Conservation (phyloP, 2,113 vertebrate species). For the Clupea harengus region DNA sequence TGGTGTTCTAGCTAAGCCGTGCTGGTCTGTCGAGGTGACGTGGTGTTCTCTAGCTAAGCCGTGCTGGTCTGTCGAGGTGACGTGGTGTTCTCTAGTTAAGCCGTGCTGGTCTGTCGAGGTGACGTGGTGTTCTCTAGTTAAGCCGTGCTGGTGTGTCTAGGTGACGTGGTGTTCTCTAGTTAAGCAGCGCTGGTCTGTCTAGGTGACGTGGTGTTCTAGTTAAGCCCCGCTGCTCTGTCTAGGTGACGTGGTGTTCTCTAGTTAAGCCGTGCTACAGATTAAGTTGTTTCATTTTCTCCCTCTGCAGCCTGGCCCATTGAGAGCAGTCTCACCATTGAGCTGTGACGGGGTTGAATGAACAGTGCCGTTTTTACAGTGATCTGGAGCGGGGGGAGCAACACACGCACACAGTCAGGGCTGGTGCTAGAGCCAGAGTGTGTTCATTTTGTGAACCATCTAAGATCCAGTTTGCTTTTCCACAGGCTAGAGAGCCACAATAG, state of each 20-base stretch:
- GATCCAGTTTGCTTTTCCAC: no score
- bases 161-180: not conserved
- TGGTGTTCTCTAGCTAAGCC: no score
- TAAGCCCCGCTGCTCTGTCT: not conserved
- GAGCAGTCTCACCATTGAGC: not conserved
- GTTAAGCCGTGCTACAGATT: not conserved
- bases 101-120: no score
- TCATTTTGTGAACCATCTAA: no score
- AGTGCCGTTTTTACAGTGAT: not conserved
- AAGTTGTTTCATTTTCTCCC: not conserved
- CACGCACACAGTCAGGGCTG: not conserved
- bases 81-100: no score
- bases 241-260: not conserved
- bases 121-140: no score
- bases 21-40: no score
- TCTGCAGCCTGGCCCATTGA: not conserved
- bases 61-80: no score
- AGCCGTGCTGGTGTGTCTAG: not conserved
- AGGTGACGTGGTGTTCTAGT: not conserved
- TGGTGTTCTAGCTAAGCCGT: not conserved
- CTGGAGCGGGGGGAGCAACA: not conserved
- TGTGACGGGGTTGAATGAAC: not conserved
- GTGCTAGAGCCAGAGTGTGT: no score
- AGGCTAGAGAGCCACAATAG: no score
- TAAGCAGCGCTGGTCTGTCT: not conserved